These are phyloP conservation scores for Sebastes baramenuke DNA, from an alignment of 2,797 vertebrate genomes.

Conservation along the genomic window DNA sequence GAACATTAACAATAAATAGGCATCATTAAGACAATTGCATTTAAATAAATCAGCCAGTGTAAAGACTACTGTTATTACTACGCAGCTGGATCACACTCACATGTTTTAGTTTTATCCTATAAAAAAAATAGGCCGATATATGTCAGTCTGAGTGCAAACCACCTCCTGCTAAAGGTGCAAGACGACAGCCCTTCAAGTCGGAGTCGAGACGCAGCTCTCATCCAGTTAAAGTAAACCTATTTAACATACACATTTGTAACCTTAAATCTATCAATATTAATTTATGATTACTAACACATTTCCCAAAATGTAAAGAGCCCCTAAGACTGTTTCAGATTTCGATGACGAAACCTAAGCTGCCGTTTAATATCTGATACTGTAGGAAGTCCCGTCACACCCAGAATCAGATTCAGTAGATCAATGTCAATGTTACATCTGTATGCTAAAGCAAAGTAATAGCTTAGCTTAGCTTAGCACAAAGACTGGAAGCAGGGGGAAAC, in stretches of 20 bases:
- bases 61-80: not conserved
- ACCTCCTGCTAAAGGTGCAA: not conserved
- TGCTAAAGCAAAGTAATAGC: not conserved
- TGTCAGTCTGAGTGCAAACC: not conserved
- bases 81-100: not conserved
- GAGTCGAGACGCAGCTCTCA: not conserved
- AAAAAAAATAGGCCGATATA: not conserved
- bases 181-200: not conserved
- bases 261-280: not conserved
- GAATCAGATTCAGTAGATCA: not conserved
- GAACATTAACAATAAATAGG: slow-evolving; percentile 3
- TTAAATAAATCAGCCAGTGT: not conserved
- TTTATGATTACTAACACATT: too few relatives aligned
- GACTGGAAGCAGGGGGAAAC: not conserved
- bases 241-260: not conserved
- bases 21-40: not conserved
- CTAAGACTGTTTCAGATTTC: not conserved
- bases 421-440: not conserved
- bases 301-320: too few relatives aligned
- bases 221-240: not conserved
- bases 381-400: not conserved
- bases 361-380: too few relatives aligned
- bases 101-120: not conserved
- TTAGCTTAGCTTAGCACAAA: slow-evolving; percentile 1
- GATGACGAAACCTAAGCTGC: not conserved